These are phyloP conservation scores for Drosophila subpulchrella DNA, from an alignment of 1,140 invertebrate species.

Conservation along the genomic window DNA sequence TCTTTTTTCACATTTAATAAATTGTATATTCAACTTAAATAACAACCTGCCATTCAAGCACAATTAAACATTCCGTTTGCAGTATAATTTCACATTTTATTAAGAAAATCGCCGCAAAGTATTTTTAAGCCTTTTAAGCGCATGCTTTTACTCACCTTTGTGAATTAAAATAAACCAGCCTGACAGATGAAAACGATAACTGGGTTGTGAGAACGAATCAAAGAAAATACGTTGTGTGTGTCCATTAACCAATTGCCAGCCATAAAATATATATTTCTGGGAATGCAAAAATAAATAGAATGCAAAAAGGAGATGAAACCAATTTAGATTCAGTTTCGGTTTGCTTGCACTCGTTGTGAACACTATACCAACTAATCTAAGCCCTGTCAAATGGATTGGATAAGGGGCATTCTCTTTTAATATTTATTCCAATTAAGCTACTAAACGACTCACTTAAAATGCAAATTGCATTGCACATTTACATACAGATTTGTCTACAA, in stretches of 20 bases:
- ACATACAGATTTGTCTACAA: slow-evolving; percentile 59
- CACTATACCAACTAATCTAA: slow-evolving; percentile 17
- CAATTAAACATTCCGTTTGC: not conserved
- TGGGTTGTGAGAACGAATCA: not conserved
- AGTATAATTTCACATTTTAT: not conserved
- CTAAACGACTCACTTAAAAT: slow-evolving; percentile 81
- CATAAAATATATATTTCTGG: slow-evolving; percentile 2
- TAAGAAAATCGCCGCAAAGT: not conserved
- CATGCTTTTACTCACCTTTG: not conserved
- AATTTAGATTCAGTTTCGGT: slow-evolving; percentile 6
- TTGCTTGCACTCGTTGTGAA: not conserved
- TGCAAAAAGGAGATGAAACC: slow-evolving; percentile 15
- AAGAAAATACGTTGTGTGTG: slow-evolving; percentile 6
- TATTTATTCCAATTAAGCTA: slow-evolving; percentile 74
- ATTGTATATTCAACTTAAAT: no score
- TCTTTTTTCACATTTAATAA: no score
- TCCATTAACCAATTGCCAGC: slow-evolving; percentile 15
- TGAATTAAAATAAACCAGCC: not conserved
- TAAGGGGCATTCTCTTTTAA: slow-evolving; percentile 45
- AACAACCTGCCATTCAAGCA: no score
- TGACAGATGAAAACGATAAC: slow-evolving; percentile 9
- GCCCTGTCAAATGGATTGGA: slow-evolving; percentile 29
- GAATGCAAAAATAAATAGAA: slow-evolving; percentile 26
- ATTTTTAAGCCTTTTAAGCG: not conserved
- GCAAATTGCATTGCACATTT: slow-evolving; percentile 72